These are phyloP conservation scores for Echinarachnius parma DNA, from an alignment of 53 echinoderm and acorn worm species.

Conservation along the genomic window DNA sequence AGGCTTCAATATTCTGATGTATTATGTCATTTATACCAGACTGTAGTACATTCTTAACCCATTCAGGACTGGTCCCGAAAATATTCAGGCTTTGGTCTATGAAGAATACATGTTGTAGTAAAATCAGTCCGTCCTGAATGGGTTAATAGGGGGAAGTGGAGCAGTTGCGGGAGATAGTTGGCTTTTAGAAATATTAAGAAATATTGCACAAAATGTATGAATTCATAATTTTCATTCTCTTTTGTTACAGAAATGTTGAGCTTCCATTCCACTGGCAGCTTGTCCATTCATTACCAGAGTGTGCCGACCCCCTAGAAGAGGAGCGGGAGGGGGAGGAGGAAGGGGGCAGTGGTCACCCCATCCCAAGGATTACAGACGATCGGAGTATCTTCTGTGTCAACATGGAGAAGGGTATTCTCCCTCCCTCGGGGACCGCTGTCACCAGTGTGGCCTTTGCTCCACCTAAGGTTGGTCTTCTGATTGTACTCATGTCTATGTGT, in stretches of 20 bases:
- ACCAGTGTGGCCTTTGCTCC: slow-evolving; percentile 80
- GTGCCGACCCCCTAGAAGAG: slow-evolving; percentile 42
- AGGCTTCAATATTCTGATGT: too few relatives aligned
- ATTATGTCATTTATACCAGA: too few relatives aligned
- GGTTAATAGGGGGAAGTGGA: too few relatives aligned
- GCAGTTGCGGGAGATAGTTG: too few relatives aligned
- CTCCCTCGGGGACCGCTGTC: slow-evolving; percentile 54
- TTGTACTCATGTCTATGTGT: too few relatives aligned
- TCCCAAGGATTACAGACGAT: slow-evolving; percentile 48
- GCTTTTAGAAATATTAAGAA: too few relatives aligned
- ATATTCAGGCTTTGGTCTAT: too few relatives aligned
- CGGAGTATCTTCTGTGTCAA: slow-evolving; percentile 70
- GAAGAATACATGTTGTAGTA: too few relatives aligned
- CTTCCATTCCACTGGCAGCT: slow-evolving; percentile 83
- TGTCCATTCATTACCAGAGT: slow-evolving; percentile 65
- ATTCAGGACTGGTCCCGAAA: too few relatives aligned
- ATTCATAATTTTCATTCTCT: background rate
- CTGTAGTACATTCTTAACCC: too few relatives aligned
- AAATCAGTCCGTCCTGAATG: too few relatives aligned
- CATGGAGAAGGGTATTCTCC: slow-evolving; percentile 72
- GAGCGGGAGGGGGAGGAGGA: background rate
- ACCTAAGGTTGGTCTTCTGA: slow-evolving; percentile 51
- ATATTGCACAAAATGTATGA: too few relatives aligned
- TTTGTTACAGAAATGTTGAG: slow-evolving; percentile 68
- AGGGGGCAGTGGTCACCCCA: slow-evolving; percentile 20